Percentiles rank a stretch among this genome's conserved stretches.
phyloP scores from a whole-genome alignment of 35 echinoderm and acorn worm species.

The Anneissia japonica region DNA sequence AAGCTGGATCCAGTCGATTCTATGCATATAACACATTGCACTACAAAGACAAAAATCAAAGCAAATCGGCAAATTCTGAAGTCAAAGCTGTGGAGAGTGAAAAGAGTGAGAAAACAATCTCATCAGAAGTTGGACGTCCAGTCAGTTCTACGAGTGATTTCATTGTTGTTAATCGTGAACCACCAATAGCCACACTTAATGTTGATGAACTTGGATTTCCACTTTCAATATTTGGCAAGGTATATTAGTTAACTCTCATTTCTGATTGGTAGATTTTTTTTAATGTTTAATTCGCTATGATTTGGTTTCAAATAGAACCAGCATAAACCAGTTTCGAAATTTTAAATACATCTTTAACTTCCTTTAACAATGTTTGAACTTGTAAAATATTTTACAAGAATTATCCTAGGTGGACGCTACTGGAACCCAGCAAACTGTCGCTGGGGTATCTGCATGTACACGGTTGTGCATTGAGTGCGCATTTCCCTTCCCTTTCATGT shows the following conservation, averaged over 20 bases:
- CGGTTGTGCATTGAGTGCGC: no score
- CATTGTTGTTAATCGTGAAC: slow-evolving; percentile 59
- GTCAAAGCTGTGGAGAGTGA: background rate
- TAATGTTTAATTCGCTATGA: no score
- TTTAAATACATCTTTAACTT: no score
- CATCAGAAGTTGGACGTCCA: background rate
- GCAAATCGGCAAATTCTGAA: background rate
- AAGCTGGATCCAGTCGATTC: background rate
- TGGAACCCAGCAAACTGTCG: no score
- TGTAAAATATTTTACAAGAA: no score
- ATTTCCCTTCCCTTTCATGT: no score
- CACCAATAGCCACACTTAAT: slow-evolving; percentile 20
- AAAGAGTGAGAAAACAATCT: background rate
- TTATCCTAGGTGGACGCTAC: no score
- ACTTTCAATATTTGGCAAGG: slow-evolving; percentile 94
- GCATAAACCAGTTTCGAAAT: no score
- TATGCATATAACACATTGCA: background rate
- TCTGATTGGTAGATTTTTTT: no score
- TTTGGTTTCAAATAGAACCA: no score
- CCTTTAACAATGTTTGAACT: no score
- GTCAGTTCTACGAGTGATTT: background rate
- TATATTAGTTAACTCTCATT: slow-evolving; percentile 4
- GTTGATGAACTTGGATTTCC: slow-evolving; percentile 92
- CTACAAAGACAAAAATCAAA: background rate
- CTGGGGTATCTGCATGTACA: no score